Conservation (phyloP, 2,797 vertebrate genomes). For the Hydrocynus forskahlii region DNA sequence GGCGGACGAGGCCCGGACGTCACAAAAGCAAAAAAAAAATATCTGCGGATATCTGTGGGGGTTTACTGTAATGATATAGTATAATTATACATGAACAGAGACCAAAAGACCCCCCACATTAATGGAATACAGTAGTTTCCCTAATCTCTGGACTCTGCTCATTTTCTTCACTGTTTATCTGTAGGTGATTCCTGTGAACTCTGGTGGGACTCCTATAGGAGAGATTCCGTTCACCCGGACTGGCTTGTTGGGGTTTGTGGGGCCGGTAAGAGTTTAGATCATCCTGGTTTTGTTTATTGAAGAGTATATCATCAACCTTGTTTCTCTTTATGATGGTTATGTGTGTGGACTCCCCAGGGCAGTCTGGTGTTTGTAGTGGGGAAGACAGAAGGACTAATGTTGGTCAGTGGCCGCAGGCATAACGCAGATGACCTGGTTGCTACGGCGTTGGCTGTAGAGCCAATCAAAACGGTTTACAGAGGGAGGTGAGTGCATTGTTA, state of each 20-base stretch:
- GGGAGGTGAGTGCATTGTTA: slow-evolving; percentile 83
- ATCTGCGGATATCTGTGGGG: too few relatives aligned
- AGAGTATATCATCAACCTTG: background rate
- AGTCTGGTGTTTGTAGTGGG: slow-evolving; percentile 97
- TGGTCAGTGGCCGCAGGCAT: slow-evolving; percentile 91
- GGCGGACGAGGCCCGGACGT: too few relatives aligned
- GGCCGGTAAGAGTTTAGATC: slow-evolving; percentile 82
- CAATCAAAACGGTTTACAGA: slow-evolving; percentile 95
- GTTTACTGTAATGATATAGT: too few relatives aligned
- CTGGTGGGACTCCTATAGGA: slow-evolving; percentile 88
- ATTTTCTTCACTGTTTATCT: slow-evolving; percentile 5
- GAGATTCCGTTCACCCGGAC: slow-evolving; percentile 94
- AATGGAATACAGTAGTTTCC: background rate
- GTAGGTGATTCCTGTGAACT: slow-evolving; percentile 45
- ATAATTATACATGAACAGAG: too few relatives aligned
- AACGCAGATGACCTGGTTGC: slow-evolving; percentile 97
- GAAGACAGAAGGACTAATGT: slow-evolving; percentile 92
- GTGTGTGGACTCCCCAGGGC: slow-evolving; percentile 77
- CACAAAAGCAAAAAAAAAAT: too few relatives aligned
- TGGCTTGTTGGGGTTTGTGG: slow-evolving; percentile 94
- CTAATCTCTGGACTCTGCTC: background rate
- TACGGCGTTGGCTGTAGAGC: slow-evolving; percentile 93
- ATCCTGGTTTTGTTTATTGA: slow-evolving; percentile 15
- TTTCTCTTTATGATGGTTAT: too few relatives aligned
- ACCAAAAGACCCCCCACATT: slow-evolving; percentile 10